Base-by-base conservation (phyloP, 2,113 vertebrate species). In the Artemisiospiza belli region DNA sequence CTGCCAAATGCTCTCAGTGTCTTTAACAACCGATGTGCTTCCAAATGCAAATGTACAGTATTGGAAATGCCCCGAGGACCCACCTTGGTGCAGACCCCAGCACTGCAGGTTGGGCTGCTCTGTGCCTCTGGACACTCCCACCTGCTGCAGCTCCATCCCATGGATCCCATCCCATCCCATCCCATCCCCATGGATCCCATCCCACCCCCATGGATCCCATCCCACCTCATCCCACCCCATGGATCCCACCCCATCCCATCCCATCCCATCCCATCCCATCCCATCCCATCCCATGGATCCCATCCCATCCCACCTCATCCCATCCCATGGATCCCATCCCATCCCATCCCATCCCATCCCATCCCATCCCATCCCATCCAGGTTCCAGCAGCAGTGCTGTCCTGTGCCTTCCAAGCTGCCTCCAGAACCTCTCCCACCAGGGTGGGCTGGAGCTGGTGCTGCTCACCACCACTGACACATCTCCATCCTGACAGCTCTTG, bases 381-480 rank as follows among this genome's bases (percentile, higher is more conserved):
- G 3, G 33, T 25, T 4, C 33, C 78, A 46, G 52, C 49, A 70
- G 68, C 28, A 12, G 39, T 11, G 37, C 37, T 90, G 43, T 6
- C 44, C 14, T 25, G 16, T 52, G 22, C 59, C 70, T 74, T 46
- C 72, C 19, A 20, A 31, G 59, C 64, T 43, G 14, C 21, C 67
- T 35, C 83, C 83, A 47, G 70, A 39, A 63, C 49, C 43, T 68
- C 19, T 6, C 30, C 52, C 35, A 41, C 2, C 51, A 21, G 1
- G 0, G 5, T 7, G 5, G 43, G 37, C 39, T 9, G 33, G 64
- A 10, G 13, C 52, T 43, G 13, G 2, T 3, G 1, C 46, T 1
- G 3, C 73, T 91, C 46, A 52, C 23, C 39, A 37, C 28, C 77
- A 31, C 52, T 46, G 72, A 20, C 4, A 6, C 33, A 5, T 35